Evolutionary conservation across 2,113 vertebrate genomes (phyloP), one percentile per base, ranked within the genome.

Genomic region (Rhegmatorhina hoffmannsi): DNA sequence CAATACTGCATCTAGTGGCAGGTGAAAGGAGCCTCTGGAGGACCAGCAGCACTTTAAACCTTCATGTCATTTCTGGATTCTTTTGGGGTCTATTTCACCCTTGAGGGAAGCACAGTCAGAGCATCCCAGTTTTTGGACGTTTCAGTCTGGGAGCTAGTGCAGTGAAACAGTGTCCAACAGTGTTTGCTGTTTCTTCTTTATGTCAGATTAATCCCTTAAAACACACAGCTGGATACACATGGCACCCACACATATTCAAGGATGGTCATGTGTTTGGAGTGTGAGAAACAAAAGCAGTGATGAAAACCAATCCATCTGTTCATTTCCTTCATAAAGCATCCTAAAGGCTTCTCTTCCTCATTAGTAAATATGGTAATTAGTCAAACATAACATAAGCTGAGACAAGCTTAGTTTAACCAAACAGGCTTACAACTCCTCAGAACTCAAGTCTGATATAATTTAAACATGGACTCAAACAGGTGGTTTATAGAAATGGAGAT

Each of bases 221-320:
- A 82, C 89, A 80, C 87, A 86, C 90, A 95, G 90, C 94, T 97
- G 94, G 87, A 92, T 89, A 95, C 89, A 95, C 93, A 92, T 2
- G 16, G 47, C 70, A 81, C 60, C 78, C 16, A 5, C 74, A 77
- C 84, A 40, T 90, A 77, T 82, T 64, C 69, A 92, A 56, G 52
- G 69, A 24, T 1, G 7, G 34, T 38, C 3, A 7, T 75, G 43
- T 55, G 11, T 38, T 16, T 80, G 34, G 46, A 88, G 36, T 9
- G n/a, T 63, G 58, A 76, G 84, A 87, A 91, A 95, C 94, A 96
- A 96, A 96, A 96, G 74, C 73, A 9, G 19, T 28, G 26, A 69
- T 67, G 66, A 74, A 84, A 72, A 69, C 33, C 10, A 31, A 68
- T 94, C n/a, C 36, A 69, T 94, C 89, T 81, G n/a, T 53, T 8